Percentiles rank a stretch among this genome's conserved stretches.
Evolutionary conservation across 2,797 vertebrate species (phyloP).

Genomic region (Halcyon leucocephala): DNA sequence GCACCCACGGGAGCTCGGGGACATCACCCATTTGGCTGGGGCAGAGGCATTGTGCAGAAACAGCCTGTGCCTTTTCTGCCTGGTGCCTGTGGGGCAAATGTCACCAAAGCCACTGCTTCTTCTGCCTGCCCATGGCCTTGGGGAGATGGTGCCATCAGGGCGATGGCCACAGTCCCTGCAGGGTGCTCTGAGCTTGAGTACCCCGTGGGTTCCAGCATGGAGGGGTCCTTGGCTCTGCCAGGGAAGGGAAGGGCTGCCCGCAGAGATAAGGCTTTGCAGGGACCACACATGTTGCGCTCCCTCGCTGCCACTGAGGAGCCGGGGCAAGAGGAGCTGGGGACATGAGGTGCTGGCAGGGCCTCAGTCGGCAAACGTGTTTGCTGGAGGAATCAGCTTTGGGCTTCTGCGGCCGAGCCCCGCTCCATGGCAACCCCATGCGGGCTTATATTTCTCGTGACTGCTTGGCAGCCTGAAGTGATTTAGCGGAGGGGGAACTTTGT

Average conservation of each 20-base stretch:
- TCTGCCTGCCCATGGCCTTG: background rate
- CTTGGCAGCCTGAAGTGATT: constrained; percentile 71
- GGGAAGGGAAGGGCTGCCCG: background rate
- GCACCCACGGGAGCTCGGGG: rapidly evolving
- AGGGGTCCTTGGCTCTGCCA: background rate
- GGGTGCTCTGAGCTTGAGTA: rapidly evolving
- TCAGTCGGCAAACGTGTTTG: background rate
- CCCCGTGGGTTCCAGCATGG: rapidly evolving
- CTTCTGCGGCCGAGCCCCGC: constrained; percentile 42
- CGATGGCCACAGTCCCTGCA: rapidly evolving
- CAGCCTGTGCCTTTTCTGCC: background rate
- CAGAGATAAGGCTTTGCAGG: background rate
- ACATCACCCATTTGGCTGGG: background rate
- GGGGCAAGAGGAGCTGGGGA: background rate
- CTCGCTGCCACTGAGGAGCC: background rate
- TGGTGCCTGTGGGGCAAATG: background rate
- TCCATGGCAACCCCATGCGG: constrained; percentile 57
- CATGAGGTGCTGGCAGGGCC: background rate
- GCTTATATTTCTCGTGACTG: constrained; percentile 67
- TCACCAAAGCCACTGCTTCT: background rate
- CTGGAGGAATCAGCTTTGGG: background rate
- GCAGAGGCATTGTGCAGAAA: background rate
- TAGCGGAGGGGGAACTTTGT: constrained; percentile 47
- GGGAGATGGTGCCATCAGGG: rapidly evolving
- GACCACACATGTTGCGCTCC: rapidly evolving